A percentile compares a stretch with the other conserved stretches of the same genome.
phyloP scores from a whole-genome alignment of 2,888 invertebrate genomes.

The Drosophila gaucha region DNA sequence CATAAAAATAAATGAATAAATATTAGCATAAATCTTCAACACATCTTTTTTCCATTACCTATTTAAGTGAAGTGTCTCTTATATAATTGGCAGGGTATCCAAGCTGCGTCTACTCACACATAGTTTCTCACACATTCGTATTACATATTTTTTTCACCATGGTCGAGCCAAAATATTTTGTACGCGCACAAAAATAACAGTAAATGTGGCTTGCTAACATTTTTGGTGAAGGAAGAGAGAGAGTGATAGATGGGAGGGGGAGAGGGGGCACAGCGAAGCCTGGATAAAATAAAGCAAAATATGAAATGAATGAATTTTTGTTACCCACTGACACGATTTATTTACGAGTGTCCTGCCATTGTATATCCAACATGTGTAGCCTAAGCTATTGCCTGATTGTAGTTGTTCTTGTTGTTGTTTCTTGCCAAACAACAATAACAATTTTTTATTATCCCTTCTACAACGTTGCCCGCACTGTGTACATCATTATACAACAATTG shows the following conservation, averaged over 20 bases:
- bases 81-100: constrained; percentile 27
- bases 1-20: no score
- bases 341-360: constrained; percentile 74
- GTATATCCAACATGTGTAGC: constrained; percentile 56
- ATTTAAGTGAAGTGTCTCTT: no score
- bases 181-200: constrained; percentile 66
- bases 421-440: constrained; percentile 63
- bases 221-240: constrained; percentile 34
- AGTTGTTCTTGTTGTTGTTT: constrained; percentile 36
- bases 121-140: constrained; percentile 40
- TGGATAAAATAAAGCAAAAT: constrained; percentile 70
- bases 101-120: neutral
- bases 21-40: no score
- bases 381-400: constrained; percentile 46
- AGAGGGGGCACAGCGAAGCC: neutral
- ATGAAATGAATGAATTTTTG: constrained; percentile 81
- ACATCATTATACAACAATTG: constrained; percentile 81
- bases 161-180: constrained; percentile 58
- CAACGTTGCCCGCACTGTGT: constrained; percentile 66
- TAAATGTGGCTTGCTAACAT: constrained; percentile 74
- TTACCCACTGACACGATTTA: constrained; percentile 81
- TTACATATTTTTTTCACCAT: constrained; percentile 34
- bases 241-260: neutral
- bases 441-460: constrained; percentile 79
- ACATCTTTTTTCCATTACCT: no score